These are phyloP conservation scores for Pogonognathellus flavescens DNA, from an alignment of 1,140 invertebrate genomes.

Conservation along the genomic window DNA sequence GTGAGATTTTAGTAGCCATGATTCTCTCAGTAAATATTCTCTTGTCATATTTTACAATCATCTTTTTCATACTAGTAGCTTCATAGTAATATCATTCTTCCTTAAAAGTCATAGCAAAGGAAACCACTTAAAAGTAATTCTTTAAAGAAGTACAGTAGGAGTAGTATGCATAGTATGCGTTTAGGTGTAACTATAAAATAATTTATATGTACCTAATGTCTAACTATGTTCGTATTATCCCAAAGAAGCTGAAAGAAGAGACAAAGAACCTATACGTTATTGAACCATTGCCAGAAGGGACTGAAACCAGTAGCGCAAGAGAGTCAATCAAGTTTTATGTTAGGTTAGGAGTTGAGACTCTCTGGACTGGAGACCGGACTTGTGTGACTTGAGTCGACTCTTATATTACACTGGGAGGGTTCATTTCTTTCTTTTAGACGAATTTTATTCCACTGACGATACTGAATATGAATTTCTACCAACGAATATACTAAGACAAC, in stretches of 20 bases:
- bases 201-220: neutral
- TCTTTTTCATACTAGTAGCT: too few relatives aligned
- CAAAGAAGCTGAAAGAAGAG: neutral
- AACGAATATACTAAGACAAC: too few relatives aligned
- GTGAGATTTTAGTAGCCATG: conserved; percentile 9
- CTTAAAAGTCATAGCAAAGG: too few relatives aligned
- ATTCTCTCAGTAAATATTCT: neutral
- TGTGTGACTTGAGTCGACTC: too few relatives aligned
- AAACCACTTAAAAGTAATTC: too few relatives aligned
- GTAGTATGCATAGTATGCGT: neutral
- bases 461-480: neutral
- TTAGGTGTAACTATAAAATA: neutral
- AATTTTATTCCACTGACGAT: conserved; percentile 16
- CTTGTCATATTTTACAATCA: too few relatives aligned
- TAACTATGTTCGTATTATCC: neutral
- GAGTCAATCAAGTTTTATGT: conserved; percentile 50
- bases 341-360: neutral
- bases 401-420: neutral
- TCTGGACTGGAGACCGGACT: neutral
- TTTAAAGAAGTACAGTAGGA: too few relatives aligned
- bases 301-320: conserved; percentile 48
- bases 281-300: conserved; percentile 4
- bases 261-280: neutral
- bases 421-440: conserved; percentile 14
- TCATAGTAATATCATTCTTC: too few relatives aligned